These are phyloP conservation scores for Drosophila prolongata DNA, from an alignment of 2,888 invertebrate species.

Conservation along the genomic window DNA sequence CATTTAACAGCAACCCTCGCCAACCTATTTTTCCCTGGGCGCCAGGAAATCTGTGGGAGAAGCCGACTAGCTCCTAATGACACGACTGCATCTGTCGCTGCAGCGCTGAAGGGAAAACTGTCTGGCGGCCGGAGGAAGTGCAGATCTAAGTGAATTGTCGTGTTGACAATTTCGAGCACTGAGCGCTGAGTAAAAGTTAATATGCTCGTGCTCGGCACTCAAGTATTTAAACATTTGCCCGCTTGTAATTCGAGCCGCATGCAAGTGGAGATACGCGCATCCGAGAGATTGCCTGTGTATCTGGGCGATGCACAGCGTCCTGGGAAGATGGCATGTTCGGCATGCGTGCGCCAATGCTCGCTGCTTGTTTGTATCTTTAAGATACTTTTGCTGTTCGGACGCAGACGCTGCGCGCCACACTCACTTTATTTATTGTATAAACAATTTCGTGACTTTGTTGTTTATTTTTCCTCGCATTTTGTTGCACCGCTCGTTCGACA, in stretches of 20 bases:
- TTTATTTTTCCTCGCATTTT: conserved; percentile 69
- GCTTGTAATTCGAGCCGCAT: conserved; percentile 75
- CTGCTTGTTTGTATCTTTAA: conserved; percentile 74
- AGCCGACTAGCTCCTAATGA: conserved; percentile 20
- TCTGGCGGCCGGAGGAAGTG: conserved; percentile 20
- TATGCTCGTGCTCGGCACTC: conserved; percentile 72
- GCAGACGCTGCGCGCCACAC: conserved; percentile 42
- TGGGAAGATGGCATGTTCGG: conserved; percentile 48
- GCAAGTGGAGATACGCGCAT: conserved; percentile 54
- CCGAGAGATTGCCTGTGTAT: conserved; percentile 32
- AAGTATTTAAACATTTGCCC: conserved; percentile 79
- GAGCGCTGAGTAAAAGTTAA: conserved; percentile 67
- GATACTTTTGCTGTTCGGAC: conserved; percentile 73
- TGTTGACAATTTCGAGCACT: conserved; percentile 62
- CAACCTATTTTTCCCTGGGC: conserved; percentile 9
- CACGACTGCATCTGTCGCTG: conserved; percentile 25
- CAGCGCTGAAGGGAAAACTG: background rate
- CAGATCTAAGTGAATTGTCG: conserved; percentile 75
- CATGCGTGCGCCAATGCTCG: conserved; percentile 54
- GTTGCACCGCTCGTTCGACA: conserved; percentile 61
- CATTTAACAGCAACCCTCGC: background rate
- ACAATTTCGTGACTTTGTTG: conserved; percentile 78
- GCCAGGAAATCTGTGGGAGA: conserved; percentile 8
- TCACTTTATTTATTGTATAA: conserved; percentile 75
- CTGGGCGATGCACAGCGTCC: conserved; percentile 19